These are phyloP conservation scores for Watsonalla binaria DNA, from an alignment of 2,888 invertebrate species.

Conservation along the genomic window DNA sequence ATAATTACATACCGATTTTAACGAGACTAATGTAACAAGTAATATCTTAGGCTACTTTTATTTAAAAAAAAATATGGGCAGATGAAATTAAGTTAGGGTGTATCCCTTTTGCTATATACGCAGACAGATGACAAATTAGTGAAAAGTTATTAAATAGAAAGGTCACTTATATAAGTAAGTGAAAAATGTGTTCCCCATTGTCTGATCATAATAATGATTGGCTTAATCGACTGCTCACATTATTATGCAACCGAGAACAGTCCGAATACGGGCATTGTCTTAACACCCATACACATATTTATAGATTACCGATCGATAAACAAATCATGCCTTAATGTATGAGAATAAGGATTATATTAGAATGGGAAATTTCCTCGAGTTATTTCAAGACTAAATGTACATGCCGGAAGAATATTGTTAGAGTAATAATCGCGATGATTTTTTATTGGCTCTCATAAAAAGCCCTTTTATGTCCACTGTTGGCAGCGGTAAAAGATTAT, in stretches of 20 bases:
- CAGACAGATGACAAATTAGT: background rate
- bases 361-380: background rate
- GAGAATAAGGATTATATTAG: background rate
- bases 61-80: too few relatives aligned
- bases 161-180: conserved; percentile 8
- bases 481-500: background rate
- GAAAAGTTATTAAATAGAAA: background rate
- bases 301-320: background rate
- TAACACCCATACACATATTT: conserved; percentile 5
- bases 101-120: too few relatives aligned
- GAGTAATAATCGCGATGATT: background rate
- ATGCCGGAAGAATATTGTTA: background rate
- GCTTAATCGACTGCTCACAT: conserved; percentile 24
- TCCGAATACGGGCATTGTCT: conserved; percentile 4
- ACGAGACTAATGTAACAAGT: too few relatives aligned
- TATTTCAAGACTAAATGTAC: background rate
- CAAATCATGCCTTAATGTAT: background rate
- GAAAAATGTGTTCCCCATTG: conserved; percentile 24
- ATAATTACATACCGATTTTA: too few relatives aligned
- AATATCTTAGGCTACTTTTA: too few relatives aligned
- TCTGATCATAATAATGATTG: conserved; percentile 22
- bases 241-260: conserved; percentile 17
- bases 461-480: background rate
- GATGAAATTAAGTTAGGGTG: too few relatives aligned
- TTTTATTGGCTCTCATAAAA: conserved; percentile 2